Percentiles rank a stretch among this genome's conserved stretches.
phyloP scores from a whole-genome alignment of 1,140 invertebrate genomes.

The Drosophila ogumai region DNA sequence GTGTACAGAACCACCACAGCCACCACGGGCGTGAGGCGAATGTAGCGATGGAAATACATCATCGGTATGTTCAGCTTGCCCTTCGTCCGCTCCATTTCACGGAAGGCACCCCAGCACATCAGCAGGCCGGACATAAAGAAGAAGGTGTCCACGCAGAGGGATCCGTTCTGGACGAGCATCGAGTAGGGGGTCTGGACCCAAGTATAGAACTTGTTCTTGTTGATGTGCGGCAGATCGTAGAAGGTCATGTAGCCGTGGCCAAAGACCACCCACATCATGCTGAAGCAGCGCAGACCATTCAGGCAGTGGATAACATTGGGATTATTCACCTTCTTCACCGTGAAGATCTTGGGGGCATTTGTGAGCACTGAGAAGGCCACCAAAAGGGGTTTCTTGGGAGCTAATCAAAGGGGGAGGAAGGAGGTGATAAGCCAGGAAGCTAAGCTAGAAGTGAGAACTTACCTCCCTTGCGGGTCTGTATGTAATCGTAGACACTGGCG shows the following conservation, averaged over 20 bases:
- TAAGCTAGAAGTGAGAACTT: conserved; percentile 2
- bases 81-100: conserved; percentile 89
- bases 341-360: conserved; percentile 81
- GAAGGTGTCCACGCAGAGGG: conserved; percentile 89
- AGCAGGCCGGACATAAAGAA: conserved; percentile 89
- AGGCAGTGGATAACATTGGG: conserved; percentile 85
- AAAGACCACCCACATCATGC: conserved; percentile 89
- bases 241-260: conserved; percentile 86
- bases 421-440: too few species aligned
- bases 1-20: conserved; percentile 86
- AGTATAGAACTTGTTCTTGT: conserved; percentile 65
- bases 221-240: conserved; percentile 72
- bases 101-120: conserved; percentile 88
- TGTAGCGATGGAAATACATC: conserved; percentile 86
- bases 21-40: conserved; percentile 87
- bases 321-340: conserved; percentile 72
- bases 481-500: conserved; percentile 76
- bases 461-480: conserved; percentile 73
- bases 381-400: conserved; percentile 63
- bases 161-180: conserved; percentile 87
- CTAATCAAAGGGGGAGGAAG: conserved; percentile 2
- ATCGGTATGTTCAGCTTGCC: conserved; percentile 80
- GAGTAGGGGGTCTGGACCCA: conserved; percentile 85
- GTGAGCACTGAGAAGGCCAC: conserved; percentile 76
- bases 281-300: conserved; percentile 87